These are phyloP conservation scores for Danaus chrysippus DNA, from an alignment of 2,888 invertebrate species.

Conservation along the genomic window DNA sequence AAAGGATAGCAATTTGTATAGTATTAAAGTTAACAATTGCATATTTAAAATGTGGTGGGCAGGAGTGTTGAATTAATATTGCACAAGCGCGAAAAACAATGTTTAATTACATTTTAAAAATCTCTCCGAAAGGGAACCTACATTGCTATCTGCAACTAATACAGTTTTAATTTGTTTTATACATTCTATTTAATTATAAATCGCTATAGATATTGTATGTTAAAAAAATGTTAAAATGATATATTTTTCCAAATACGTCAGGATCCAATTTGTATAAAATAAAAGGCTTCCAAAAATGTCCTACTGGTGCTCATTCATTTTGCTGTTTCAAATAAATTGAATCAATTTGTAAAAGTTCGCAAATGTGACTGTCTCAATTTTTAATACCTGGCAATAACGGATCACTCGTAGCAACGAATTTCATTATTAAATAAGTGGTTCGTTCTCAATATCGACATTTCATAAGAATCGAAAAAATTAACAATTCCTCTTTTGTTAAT, in stretches of 20 bases:
- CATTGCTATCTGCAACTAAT: too few species aligned
- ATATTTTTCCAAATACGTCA: constrained; percentile 9
- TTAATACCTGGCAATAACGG: constrained; percentile 24
- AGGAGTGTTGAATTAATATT: too few species aligned
- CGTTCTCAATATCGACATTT: constrained; percentile 15
- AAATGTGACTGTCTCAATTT: constrained; percentile 25
- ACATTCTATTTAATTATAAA: too few species aligned
- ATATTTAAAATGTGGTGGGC: background rate
- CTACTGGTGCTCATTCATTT: constrained; percentile 24
- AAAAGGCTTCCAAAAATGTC: constrained; percentile 18
- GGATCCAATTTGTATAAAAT: constrained; percentile 8
- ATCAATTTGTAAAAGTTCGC: constrained; percentile 26
- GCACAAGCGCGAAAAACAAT: too few species aligned
- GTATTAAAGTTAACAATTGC: background rate
- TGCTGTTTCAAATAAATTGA: constrained; percentile 26
- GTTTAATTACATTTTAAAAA: too few species aligned
- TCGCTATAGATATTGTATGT: too few species aligned
- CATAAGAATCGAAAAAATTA: constrained; percentile 8
- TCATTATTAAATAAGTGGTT: constrained; percentile 21
- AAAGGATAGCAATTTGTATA: background rate
- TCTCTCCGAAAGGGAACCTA: too few species aligned
- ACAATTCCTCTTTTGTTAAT: too few species aligned
- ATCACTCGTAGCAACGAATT: constrained; percentile 15
- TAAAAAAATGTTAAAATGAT: background rate
- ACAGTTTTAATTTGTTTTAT: too few species aligned